Conservation (phyloP, 2,888 invertebrate species). For the Neria commutata region DNA sequence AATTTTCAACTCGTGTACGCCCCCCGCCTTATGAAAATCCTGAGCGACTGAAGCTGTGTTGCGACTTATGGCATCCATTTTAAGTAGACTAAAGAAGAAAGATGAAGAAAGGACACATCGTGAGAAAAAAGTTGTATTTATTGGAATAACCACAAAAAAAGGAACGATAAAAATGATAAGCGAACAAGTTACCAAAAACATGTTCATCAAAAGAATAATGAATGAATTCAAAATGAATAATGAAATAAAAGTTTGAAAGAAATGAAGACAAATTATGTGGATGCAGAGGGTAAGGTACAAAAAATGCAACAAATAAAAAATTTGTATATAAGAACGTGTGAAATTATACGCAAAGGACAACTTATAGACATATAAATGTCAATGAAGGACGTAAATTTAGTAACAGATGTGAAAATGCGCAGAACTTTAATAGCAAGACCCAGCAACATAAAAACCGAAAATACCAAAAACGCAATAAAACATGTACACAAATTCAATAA, state of each 20-base stretch:
- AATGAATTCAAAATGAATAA: constrained; percentile 11
- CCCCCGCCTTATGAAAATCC: constrained; percentile 73
- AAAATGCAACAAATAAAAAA: no score
- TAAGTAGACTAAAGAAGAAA: constrained; percentile 54
- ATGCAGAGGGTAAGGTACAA: no score
- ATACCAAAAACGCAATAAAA: background rate
- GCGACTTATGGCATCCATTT: constrained; percentile 63
- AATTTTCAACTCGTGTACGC: constrained; percentile 62
- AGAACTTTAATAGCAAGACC: no score
- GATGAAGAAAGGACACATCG: background rate
- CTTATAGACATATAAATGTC: no score
- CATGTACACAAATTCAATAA: background rate
- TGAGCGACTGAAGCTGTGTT: constrained; percentile 64
- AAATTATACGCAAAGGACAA: no score
- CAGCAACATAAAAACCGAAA: no score
- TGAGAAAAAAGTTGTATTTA: constrained; percentile 6
- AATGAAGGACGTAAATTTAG: no score
- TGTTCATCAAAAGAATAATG: background rate
- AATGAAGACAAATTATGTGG: background rate
- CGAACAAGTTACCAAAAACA: background rate
- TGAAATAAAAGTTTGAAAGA: constrained; percentile 21
- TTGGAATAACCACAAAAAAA: background rate
- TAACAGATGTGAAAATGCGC: no score
- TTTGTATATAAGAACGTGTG: no score
- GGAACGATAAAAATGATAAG: background rate